Base-by-base conservation (phyloP, 2,797 vertebrate genomes). In the Menidia menidia region DNA sequence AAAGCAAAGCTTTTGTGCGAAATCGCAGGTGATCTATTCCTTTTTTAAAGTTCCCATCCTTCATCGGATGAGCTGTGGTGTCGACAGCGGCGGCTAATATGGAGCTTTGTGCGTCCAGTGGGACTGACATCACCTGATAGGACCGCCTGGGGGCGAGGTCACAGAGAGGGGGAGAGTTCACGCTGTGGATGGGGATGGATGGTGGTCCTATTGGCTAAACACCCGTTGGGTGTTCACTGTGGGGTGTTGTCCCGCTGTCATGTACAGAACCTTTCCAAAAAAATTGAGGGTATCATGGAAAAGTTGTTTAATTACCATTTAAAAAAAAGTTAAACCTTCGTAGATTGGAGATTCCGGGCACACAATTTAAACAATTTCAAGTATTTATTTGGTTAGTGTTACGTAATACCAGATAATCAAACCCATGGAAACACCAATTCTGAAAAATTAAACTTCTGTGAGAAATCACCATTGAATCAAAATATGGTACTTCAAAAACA, bases 71-170 rank as follows among this genome's bases (percentile, higher is more conserved):
- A 73, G 75, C 75, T 81, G 72, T 83, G 64, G 0, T 52, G 73
- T 68, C 84, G 81, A 89, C 84, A 84, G 68, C 55, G 41, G 75
- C 42, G 60, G 82, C 78, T 80, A 85, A 85, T 77, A 61, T 60
- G 71, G 62, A 75, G 52, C 78, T 79, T 84, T 86, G 84, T 89
- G 82, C 53, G 51, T 85, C 73, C 64, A 69, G 47, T 53, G 56
- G 77, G 84, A 78, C 63, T n/a, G 61, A 74, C 75, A 81, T 79
- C 88, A 94, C 80, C 81, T 83, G 88, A 94, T 92, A 90, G 68
- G 68, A 66, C 81, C 73, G 87, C 92, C 92, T 83, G 72, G 75
- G 56, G 91, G 78, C 77, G 67, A 73, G 84, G 83, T 84, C 85
- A 83, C 59, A 73, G 73, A 72, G 79, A 81, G 68, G 45, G 15